These are phyloP conservation scores for Botrylloides violaceus DNA, from an alignment of 23 tunicate species.

Conservation along the genomic window DNA sequence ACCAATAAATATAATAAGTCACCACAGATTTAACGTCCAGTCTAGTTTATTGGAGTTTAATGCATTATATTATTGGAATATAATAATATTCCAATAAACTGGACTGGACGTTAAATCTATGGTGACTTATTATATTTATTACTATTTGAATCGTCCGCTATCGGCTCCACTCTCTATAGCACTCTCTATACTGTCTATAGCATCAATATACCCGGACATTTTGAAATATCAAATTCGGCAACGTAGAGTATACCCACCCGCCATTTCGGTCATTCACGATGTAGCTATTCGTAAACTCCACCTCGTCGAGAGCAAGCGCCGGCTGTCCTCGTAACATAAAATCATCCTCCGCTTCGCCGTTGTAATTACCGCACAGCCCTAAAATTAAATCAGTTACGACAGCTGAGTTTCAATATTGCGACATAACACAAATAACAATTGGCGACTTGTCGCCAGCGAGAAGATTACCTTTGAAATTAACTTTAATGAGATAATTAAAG, in stretches of 20 bases:
- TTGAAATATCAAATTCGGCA: too few species aligned
- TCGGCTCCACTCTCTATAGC: too few species aligned
- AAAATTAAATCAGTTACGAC: not conserved
- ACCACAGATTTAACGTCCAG: too few species aligned
- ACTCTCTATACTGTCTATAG: too few species aligned
- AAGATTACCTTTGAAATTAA: not conserved
- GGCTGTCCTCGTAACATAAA: conserved; percentile 6
- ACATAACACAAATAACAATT: not conserved
- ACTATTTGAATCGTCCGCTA: too few species aligned
- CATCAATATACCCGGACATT: too few species aligned
- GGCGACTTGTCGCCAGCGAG: not conserved
- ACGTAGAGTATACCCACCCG: not conserved
- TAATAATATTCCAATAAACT: too few species aligned
- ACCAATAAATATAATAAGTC: too few species aligned
- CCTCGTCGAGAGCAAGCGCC: conserved; percentile 3
- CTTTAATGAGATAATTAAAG: not conserved
- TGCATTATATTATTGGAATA: too few species aligned
- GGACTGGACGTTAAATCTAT: too few species aligned
- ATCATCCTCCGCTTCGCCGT: conserved; percentile 38
- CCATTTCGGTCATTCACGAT: not conserved
- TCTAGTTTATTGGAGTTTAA: too few species aligned
- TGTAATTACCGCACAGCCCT: conserved; percentile 61
- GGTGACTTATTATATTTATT: too few species aligned
- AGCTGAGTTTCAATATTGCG: not conserved
- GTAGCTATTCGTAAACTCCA: conserved; percentile 29